Percentiles rank a stretch among this genome's conserved stretches.
phyloP scores from a whole-genome alignment of 2,113 vertebrate genomes.

The Phocoena sinus region DNA sequence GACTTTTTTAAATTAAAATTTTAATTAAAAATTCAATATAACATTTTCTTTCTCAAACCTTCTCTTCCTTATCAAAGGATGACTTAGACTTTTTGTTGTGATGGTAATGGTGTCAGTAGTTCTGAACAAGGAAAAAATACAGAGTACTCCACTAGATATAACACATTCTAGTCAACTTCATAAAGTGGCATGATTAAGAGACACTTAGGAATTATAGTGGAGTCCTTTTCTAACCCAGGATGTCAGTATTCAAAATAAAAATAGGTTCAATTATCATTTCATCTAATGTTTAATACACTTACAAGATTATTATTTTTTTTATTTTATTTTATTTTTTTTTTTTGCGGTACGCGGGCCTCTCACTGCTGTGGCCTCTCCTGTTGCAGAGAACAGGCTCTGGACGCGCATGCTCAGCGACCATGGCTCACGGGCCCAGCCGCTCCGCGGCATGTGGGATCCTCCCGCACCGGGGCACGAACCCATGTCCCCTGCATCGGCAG shows the following conservation, averaged over 20 bases:
- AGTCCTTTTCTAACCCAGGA: neutral
- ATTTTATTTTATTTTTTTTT: no score
- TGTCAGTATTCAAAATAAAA: slow-evolving; percentile 40
- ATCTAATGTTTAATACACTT: slow-evolving; percentile 6
- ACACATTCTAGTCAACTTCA: neutral
- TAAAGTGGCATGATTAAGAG: neutral
- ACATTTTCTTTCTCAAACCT: neutral
- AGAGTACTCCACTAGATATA: neutral
- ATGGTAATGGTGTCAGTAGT: neutral
- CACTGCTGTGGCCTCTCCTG: no score
- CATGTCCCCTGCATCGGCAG: no score
- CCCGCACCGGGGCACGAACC: no score
- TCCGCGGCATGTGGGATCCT: no score
- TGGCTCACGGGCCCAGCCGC: no score
- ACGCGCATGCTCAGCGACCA: no score
- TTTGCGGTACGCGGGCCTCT: no score
- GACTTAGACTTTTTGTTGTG: neutral
- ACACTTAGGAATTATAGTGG: neutral
- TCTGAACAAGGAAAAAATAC: neutral
- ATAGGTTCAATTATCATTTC: slow-evolving; percentile 44
- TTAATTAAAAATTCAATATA: slow-evolving; percentile 59
- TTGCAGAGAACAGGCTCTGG: no score
- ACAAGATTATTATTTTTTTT: slow-evolving; percentile 24
- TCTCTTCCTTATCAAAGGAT: neutral
- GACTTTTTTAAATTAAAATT: neutral